Percentiles rank a stretch among this genome's conserved stretches.
Evolutionary conservation across 2,888 invertebrate species (phyloP).

Genomic region (Bombylius major): DNA sequence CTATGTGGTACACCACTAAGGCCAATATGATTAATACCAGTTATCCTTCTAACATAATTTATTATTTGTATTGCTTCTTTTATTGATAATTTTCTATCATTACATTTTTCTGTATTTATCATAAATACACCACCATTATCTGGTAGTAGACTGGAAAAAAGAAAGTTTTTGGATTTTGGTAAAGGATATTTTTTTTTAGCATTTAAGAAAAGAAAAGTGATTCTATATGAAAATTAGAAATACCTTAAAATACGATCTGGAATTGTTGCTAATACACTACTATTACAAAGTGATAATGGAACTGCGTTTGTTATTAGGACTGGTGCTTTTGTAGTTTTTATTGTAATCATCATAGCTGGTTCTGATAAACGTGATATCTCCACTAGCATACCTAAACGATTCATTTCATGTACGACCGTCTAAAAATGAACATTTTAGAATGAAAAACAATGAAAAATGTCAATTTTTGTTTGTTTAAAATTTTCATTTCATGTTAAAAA

Average conservation of each 20-base stretch:
- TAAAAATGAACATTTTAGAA: conserved; percentile 19
- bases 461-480: background rate
- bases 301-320: conserved; percentile 54
- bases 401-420: conserved; percentile 52
- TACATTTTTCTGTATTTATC: conserved; percentile 45
- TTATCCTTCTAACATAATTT: conserved; percentile 49
- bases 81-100: conserved; percentile 30
- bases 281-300: conserved; percentile 47
- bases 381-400: conserved; percentile 56
- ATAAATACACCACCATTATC: conserved; percentile 50
- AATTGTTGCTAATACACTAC: conserved; percentile 61
- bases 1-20: conserved; percentile 41
- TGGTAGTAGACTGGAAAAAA: conserved; percentile 25
- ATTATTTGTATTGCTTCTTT: conserved; percentile 44
- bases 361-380: conserved; percentile 53
- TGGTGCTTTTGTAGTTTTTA: conserved; percentile 48
- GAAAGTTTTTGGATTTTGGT: background rate
- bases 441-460: background rate
- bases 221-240: background rate
- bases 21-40: conserved; percentile 54
- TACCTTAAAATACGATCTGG: conserved; percentile 65
- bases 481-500: background rate
- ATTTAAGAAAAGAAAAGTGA: too few species aligned
- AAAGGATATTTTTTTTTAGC: background rate
- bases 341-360: conserved; percentile 47